Conservation (phyloP, 2,888 invertebrate species). For the Synanthedon myopaeformis region DNA sequence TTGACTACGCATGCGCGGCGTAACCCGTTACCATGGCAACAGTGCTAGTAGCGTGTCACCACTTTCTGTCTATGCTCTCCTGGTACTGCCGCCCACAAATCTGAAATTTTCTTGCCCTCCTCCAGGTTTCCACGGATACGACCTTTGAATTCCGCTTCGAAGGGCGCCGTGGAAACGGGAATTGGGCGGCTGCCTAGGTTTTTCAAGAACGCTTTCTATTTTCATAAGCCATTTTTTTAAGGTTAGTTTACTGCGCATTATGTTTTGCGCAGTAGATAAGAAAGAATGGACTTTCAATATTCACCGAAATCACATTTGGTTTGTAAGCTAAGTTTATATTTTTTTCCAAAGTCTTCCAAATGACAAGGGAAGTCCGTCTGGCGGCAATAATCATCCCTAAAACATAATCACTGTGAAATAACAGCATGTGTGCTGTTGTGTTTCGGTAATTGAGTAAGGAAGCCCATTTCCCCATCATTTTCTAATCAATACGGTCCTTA, state of each 20-base stretch:
- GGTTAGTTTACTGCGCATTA: slow-evolving; percentile 28
- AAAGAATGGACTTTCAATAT: too few relatives aligned
- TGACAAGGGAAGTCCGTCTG: too few relatives aligned
- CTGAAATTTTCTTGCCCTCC: slow-evolving; percentile 6
- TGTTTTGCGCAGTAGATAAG: slow-evolving; percentile 26
- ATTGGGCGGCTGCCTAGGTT: background rate
- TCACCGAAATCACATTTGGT: too few relatives aligned
- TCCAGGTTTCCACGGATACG: slow-evolving; percentile 46
- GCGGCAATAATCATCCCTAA: too few relatives aligned
- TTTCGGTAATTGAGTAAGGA: too few relatives aligned
- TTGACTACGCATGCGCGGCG: background rate
- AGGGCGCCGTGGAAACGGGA: slow-evolving; percentile 33
- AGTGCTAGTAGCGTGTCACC: background rate
- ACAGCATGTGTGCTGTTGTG: too few relatives aligned
- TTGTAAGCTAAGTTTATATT: too few relatives aligned
- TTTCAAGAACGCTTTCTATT: too few relatives aligned
- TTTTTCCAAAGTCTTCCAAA: too few relatives aligned
- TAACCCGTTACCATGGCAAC: background rate
- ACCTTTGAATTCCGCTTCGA: slow-evolving; percentile 43
- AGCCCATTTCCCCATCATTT: too few relatives aligned
- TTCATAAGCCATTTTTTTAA: background rate
- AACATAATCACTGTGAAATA: too few relatives aligned
- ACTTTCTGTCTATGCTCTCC: slow-evolving; percentile 1
- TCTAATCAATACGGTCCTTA: too few relatives aligned
- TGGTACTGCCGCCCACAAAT: slow-evolving; percentile 6